phyloP scores from a whole-genome alignment of 2,797 vertebrate genomes.

The Sarcophilus harrisii region DNA sequence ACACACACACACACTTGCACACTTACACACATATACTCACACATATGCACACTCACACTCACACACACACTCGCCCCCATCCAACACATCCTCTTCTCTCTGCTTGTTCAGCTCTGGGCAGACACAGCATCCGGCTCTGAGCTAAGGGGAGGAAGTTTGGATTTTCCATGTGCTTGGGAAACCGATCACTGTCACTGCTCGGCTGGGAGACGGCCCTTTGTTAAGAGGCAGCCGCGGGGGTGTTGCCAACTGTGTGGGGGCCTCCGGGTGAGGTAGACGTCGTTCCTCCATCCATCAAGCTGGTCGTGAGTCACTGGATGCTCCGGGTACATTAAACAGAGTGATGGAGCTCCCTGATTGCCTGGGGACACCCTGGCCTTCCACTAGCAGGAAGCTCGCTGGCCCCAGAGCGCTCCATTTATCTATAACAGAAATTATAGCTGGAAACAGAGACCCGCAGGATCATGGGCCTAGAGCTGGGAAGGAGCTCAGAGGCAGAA shows the following conservation, averaged over 20 bases:
- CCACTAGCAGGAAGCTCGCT: not conserved
- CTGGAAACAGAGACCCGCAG: not conserved
- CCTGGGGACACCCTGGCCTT: not conserved
- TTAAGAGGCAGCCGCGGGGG: constrained; percentile 34
- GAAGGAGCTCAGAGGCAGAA: not conserved
- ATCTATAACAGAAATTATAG: not conserved
- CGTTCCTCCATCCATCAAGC: constrained; percentile 5
- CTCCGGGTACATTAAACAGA: constrained; percentile 21
- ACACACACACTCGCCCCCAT: not conserved
- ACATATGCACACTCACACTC: too few species aligned
- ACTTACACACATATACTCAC: too few species aligned
- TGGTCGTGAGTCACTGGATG: not conserved
- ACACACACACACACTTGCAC: too few species aligned
- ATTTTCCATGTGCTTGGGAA: not conserved
- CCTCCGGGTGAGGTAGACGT: not conserved
- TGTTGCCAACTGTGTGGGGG: not conserved
- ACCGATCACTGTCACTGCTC: not conserved
- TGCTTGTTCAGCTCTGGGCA: not conserved
- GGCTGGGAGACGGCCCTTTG: constrained; percentile 45
- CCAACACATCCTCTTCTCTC: constrained; percentile 30
- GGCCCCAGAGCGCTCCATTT: not conserved
- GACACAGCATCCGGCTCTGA: constrained; percentile 17
- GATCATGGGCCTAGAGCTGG: not conserved
- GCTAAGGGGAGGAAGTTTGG: constrained; percentile 45
- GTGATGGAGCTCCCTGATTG: not conserved